phyloP scores from a whole-genome alignment of 23 tunicate genomes.

The Phallusia fumigata region DNA sequence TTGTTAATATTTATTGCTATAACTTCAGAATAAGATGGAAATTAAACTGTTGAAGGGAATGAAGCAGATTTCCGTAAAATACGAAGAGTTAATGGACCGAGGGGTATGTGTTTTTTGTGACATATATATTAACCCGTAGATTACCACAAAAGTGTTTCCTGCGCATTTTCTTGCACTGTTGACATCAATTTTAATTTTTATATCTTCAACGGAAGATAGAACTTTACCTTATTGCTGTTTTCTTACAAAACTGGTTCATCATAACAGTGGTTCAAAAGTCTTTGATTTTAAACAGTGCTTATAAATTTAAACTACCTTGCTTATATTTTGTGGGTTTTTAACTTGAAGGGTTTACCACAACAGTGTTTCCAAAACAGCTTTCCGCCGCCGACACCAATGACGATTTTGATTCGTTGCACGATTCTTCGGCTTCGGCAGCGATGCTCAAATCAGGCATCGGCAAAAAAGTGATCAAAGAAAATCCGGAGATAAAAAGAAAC shows the following conservation, averaged over 20 bases:
- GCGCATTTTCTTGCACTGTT: too few relatives aligned
- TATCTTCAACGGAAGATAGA: too few relatives aligned
- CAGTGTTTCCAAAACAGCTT: not conserved
- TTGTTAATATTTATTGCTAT: too few relatives aligned
- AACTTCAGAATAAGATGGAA: not conserved
- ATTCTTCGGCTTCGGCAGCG: not conserved
- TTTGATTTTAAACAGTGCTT: too few relatives aligned
- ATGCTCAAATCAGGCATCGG: not conserved
- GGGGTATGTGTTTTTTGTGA: not conserved
- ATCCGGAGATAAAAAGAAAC: not conserved
- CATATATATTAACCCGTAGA: not conserved
- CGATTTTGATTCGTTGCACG: not conserved
- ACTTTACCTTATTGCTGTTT: too few relatives aligned
- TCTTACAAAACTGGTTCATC: too few relatives aligned
- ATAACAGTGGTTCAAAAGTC: too few relatives aligned
- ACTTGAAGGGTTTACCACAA: not conserved
- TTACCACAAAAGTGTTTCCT: too few relatives aligned
- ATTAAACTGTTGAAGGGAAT: not conserved
- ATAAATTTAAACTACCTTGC: too few relatives aligned
- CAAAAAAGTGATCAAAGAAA: not conserved
- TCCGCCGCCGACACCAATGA: not conserved
- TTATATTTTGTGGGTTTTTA: too few relatives aligned
- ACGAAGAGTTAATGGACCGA: not conserved
- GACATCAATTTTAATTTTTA: too few relatives aligned
- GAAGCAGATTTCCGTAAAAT: not conserved